Base-by-base conservation (phyloP, 2,888 invertebrate species). In the Meganola albula region DNA sequence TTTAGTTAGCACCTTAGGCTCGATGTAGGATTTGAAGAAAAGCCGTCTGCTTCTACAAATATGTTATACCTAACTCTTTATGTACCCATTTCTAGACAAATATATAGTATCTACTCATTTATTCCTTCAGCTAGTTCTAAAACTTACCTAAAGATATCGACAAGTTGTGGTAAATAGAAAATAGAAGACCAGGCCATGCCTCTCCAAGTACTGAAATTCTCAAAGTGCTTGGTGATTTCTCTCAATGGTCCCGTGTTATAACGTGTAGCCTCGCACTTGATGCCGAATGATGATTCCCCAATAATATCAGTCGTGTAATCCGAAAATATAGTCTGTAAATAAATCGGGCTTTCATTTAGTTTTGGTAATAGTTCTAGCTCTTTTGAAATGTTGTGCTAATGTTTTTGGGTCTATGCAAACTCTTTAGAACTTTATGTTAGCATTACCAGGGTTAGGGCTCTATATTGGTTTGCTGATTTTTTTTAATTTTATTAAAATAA, bases 101-200 rank as follows among this genome's bases (percentile, higher is more conserved):
- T n/a, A n/a, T n/a, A n/a, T n/a, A n/a, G n/a, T n/a, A n/a, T n/a
- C n/a, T n/a, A n/a, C n/a, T n/a, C n/a, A n/a, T n/a, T n/a, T n/a
- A n/a, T n/a, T n/a, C n/a, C n/a, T n/a, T n/a, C n/a, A n/a, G n/a
- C n/a, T 7, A 11, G 9, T 12, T 13, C 9, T 10, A 10, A 18
- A 11, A 29, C 25, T 22, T 26, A 69, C 69, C 70, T 38, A 11
- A 67, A 64, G 5, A 61, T 24, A 26, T 66, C 59, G 0, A 62
- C 65, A 1, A 62, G 11, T 11, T 58, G 53, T 2, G 74, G 73
- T 2, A 57, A 53, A 38, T 72, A 74, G 58, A 74, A 74, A 8
- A 72, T 64, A 16, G 59, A 58, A 12, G 50, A 53, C 65, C 64
- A 66, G 0, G 43, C 42, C 3, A 63, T 8, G 2, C 68, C 69